Percentiles rank a stretch among this genome's conserved stretches.
Conservation (phyloP, 2,888 invertebrate species). For the Electrophaes corylata region DNA sequence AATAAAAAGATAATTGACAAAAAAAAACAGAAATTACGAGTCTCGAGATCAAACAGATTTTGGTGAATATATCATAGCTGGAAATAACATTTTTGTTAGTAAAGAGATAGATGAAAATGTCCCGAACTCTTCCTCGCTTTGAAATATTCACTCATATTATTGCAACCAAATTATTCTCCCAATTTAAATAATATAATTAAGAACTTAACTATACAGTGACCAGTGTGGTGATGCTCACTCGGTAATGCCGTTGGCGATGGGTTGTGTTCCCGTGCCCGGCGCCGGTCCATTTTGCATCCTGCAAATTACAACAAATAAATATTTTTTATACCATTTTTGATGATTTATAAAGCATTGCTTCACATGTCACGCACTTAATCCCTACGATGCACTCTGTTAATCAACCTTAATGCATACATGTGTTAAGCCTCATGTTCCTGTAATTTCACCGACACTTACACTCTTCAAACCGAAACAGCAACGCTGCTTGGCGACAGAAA, state of each 20-base stretch:
- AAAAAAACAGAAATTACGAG: conserved; percentile 64
- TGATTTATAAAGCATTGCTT: no score
- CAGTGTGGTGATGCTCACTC: conserved; percentile 50
- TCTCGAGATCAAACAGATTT: conserved; percentile 72
- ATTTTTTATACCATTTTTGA: no score
- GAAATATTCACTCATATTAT: conserved; percentile 76
- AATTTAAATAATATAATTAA: conserved; percentile 32
- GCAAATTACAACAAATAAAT: conserved; percentile 32
- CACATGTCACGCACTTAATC: no score
- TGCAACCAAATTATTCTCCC: conserved; percentile 55
- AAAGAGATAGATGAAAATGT: conserved; percentile 46
- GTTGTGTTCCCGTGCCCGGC: conserved; percentile 48
- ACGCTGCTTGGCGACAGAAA: no score
- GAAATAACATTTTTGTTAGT: conserved; percentile 50
- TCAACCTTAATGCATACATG: no score
- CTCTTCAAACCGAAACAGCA: no score
- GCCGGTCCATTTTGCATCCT: conserved; percentile 53
- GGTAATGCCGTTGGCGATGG: conserved; percentile 65
- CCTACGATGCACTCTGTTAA: no score
- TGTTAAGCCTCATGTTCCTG: no score
- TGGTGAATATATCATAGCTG: conserved; percentile 76
- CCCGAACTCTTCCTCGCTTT: conserved; percentile 75
- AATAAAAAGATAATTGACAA: conserved; percentile 49
- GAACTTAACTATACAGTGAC: conserved; percentile 20
- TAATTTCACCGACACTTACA: no score